Percentiles rank a stretch among this genome's conserved stretches.
These are phyloP conservation scores for Hymenopus coronatus DNA, from an alignment of 2,888 invertebrate genomes.

Conservation along the genomic window DNA sequence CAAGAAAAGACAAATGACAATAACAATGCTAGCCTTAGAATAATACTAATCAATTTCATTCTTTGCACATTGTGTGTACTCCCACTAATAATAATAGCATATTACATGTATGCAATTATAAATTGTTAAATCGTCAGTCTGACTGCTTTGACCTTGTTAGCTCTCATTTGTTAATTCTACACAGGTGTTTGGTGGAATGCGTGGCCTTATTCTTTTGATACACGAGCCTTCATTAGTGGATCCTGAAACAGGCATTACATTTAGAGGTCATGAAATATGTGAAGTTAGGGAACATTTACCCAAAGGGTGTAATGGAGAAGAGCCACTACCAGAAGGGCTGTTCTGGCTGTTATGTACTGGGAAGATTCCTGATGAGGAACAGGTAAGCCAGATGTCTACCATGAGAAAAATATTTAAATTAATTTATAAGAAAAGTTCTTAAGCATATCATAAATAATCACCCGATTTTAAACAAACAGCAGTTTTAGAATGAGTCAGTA, in stretches of 20 bases:
- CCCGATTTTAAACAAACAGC: no score
- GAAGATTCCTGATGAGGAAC: slow-evolving; percentile 76
- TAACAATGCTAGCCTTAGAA: no score
- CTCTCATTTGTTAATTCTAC: slow-evolving; percentile 23
- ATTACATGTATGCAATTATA: no score
- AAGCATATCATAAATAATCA: neutral
- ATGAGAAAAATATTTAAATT: neutral
- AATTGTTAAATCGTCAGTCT: no score
- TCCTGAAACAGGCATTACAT: slow-evolving; percentile 91
- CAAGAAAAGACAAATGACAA: no score
- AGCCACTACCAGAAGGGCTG: slow-evolving; percentile 90
- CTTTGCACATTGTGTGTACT: no score
- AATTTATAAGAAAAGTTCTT: neutral
- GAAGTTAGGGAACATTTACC: slow-evolving; percentile 86
- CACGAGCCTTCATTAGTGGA: slow-evolving; percentile 94
- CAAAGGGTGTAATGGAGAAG: slow-evolving; percentile 65
- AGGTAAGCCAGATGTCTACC: slow-evolving; percentile 48
- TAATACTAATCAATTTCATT: no score
- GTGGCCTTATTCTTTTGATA: slow-evolving; percentile 90
- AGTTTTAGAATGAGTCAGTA: no score
- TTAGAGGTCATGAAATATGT: slow-evolving; percentile 89
- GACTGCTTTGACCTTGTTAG: no score
- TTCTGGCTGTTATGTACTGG: slow-evolving; percentile 91
- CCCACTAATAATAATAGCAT: no score
- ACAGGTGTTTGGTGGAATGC: slow-evolving; percentile 78